Percentiles rank a stretch among this genome's conserved stretches.
Evolutionary conservation across 2,113 vertebrate species (phyloP).

Genomic region (Paralichthys olivaceus): DNA sequence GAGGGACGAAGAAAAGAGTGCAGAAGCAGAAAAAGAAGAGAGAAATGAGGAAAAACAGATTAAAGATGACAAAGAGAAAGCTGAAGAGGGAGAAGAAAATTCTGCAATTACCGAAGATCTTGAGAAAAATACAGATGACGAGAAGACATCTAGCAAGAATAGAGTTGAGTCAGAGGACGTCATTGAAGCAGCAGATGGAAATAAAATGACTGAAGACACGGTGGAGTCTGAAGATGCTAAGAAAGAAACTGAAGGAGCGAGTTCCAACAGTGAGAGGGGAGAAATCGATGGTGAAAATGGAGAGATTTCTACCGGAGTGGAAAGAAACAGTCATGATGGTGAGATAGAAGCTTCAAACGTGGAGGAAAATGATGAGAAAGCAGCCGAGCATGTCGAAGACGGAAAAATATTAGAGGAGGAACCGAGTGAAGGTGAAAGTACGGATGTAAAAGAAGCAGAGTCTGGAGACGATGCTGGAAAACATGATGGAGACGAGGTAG

Average conservation of each 20-base stretch:
- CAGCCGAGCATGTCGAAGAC: neutral
- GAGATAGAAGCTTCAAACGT: conserved; percentile 8
- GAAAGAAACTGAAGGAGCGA: neutral
- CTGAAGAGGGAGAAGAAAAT: conserved; percentile 11
- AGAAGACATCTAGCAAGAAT: conserved; percentile 22
- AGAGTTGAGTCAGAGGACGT: conserved; percentile 26
- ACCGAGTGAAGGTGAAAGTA: neutral
- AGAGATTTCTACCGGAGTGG: conserved; percentile 28
- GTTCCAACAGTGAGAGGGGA: conserved; percentile 2
- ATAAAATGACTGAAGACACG: neutral
- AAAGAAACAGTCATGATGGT: neutral
- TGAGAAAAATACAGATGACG: conserved; percentile 17
- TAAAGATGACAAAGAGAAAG: conserved; percentile 28
- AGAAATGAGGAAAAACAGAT: neutral
- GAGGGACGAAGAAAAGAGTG: conserved; percentile 12
- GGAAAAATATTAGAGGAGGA: conserved; percentile 28
- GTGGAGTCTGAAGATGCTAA: neutral
- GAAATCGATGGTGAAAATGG: conserved; percentile 66
- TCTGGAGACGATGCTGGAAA: conserved; percentile 16
- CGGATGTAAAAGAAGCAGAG: conserved; percentile 10
- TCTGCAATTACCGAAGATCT: conserved; percentile 10
- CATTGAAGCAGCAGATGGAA: neutral
- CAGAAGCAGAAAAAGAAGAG: conserved; percentile 2
- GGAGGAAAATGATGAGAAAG: neutral
- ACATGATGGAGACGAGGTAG: neutral